Percentiles rank a stretch among this genome's conserved stretches.
Conservation (phyloP, 2,888 invertebrate genomes). For the Pedicia rivosa region DNA sequence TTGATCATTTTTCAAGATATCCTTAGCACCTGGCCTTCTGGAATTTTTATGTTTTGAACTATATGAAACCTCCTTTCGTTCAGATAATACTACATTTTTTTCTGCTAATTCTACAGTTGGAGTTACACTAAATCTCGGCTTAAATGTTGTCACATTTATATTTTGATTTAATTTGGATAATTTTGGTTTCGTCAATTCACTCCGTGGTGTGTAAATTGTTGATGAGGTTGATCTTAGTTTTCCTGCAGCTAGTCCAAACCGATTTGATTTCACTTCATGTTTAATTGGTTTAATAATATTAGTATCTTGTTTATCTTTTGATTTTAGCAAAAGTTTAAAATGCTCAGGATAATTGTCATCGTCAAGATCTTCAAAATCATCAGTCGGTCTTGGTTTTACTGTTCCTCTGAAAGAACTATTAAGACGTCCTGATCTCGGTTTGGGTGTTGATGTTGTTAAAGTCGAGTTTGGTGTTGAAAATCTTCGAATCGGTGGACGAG, state of each 20-base stretch:
- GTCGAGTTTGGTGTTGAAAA: too few relatives aligned
- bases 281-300: slow-evolving; percentile 3
- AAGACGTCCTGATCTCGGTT: too few relatives aligned
- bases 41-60: too few relatives aligned
- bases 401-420: too few relatives aligned
- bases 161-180: slow-evolving; percentile 3
- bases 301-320: slow-evolving; percentile 28
- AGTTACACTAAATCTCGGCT: slow-evolving; percentile 13
- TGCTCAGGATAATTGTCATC: slow-evolving; percentile 50
- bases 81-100: too few relatives aligned
- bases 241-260: not conserved
- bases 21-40: too few relatives aligned
- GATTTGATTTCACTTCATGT: not conserved
- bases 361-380: slow-evolving; percentile 36
- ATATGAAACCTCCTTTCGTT: too few relatives aligned
- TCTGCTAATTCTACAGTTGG: too few relatives aligned
- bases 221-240: not conserved
- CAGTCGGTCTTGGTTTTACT: too few relatives aligned
- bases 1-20: too few relatives aligned
- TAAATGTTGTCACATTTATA: slow-evolving; percentile 5
- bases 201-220: slow-evolving; percentile 1
- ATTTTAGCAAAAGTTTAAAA: slow-evolving; percentile 46
- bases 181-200: slow-evolving; percentile 7
- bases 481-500: too few relatives aligned
- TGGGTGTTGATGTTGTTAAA: too few relatives aligned